Percentiles rank a stretch among this genome's conserved stretches.
Conservation (phyloP, 2,797 vertebrate genomes). For the Myoxocephalus aenaeus region DNA sequence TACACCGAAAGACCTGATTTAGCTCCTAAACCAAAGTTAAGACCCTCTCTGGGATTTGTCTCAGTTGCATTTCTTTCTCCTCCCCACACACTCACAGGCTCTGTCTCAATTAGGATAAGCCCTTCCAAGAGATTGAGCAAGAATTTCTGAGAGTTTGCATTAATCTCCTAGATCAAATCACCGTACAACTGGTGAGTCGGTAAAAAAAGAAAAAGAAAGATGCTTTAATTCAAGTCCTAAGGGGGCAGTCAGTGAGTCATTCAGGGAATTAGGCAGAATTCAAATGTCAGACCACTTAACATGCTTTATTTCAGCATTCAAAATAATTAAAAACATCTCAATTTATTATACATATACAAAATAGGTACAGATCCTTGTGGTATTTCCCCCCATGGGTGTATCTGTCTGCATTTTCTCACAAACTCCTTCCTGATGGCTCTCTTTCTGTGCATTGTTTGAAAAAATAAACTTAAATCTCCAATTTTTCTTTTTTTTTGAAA, state of each 20-base stretch:
- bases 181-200: conserved; percentile 16
- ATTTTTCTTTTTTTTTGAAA: conserved; percentile 55
- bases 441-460: conserved; percentile 51
- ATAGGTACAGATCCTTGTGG: conserved; percentile 94
- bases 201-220: background rate
- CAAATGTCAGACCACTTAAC: conserved; percentile 93
- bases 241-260: conserved; percentile 57
- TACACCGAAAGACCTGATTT: background rate
- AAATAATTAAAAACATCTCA: conserved; percentile 99
- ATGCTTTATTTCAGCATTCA: conserved; percentile 99
- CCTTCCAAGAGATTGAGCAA: conserved; percentile 2
- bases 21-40: background rate
- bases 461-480: conserved; percentile 33
- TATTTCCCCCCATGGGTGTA: conserved; percentile 82
- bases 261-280: conserved; percentile 77
- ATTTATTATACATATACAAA: conserved; percentile 99
- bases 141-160: conserved; percentile 10
- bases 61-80: conserved; percentile 5
- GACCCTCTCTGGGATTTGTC: background rate
- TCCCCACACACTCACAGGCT: conserved; percentile 5
- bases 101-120: background rate
- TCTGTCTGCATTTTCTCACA: conserved; percentile 82
- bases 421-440: conserved; percentile 62
- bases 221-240: conserved; percentile 20
- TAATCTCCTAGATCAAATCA: conserved; percentile 20